These are phyloP conservation scores for Leptocoma aspasia DNA, from an alignment of 2,113 vertebrate species.

Conservation along the genomic window DNA sequence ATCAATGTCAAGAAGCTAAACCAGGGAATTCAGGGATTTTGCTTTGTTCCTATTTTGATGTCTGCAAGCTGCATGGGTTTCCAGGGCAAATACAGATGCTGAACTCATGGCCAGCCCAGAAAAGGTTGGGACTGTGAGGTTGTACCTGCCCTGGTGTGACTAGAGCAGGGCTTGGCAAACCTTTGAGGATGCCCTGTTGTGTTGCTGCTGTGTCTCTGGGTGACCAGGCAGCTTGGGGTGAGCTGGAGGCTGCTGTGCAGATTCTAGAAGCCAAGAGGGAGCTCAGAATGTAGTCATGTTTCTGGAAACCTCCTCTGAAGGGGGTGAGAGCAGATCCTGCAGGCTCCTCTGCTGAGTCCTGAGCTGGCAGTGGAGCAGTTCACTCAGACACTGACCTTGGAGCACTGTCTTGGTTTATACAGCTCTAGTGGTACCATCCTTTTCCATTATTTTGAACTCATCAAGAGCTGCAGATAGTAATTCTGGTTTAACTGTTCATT, in stretches of 20 bases:
- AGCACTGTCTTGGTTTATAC: not conserved
- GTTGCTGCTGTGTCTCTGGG: not conserved
- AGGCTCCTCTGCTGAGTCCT: not conserved
- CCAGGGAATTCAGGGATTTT: not conserved
- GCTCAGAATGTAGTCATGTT: not conserved
- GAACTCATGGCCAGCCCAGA: not conserved
- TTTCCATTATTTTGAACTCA: not conserved
- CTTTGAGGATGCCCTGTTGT: not conserved
- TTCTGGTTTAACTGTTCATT: not conserved
- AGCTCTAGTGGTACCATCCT: not conserved
- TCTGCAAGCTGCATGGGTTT: not conserved
- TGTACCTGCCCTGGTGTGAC: not conserved
- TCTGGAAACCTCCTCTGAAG: not conserved
- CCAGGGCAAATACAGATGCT: not conserved
- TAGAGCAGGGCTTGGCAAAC: not conserved
- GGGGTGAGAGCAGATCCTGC: not conserved
- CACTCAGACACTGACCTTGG: fast-evolving
- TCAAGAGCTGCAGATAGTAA: not conserved
- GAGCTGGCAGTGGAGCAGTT: not conserved
- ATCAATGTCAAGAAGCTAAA: not conserved
- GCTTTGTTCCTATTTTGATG: not conserved
- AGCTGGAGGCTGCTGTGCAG: not conserved
- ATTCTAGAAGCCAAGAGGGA: not conserved
- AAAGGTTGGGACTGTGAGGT: not conserved
- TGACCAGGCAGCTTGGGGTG: not conserved